Percentiles rank a stretch among this genome's conserved stretches.
These are phyloP conservation scores for Tachysurus fulvidraco DNA, from an alignment of 2,113 vertebrate genomes.

Conservation along the genomic window DNA sequence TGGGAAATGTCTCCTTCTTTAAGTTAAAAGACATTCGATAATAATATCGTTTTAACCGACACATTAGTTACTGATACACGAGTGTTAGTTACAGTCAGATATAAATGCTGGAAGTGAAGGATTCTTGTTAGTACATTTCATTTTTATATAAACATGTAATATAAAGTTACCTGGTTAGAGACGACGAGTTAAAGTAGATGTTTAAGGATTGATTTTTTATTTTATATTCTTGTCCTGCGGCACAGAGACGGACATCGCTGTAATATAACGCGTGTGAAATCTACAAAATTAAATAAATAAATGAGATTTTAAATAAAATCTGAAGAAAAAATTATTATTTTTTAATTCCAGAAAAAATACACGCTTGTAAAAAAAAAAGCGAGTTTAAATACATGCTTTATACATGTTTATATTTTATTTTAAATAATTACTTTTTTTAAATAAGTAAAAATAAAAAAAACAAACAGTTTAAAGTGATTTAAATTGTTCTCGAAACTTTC, in stretches of 20 bases:
- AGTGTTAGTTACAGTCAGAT: background rate
- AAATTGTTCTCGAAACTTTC: background rate
- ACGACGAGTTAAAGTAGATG: background rate
- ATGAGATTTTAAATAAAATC: background rate
- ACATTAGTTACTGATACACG: background rate
- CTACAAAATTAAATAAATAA: background rate
- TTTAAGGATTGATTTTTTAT: background rate
- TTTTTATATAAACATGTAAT: background rate
- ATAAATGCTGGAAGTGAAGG: background rate
- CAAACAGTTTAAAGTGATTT: background rate
- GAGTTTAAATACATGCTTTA: background rate
- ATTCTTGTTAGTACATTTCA: background rate
- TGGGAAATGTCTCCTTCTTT: background rate
- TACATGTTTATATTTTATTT: background rate
- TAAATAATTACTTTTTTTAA: background rate
- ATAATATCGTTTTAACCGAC: too few relatives aligned
- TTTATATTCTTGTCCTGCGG: background rate
- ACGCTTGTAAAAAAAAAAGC: too few relatives aligned
- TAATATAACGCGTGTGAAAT: background rate
- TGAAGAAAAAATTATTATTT: background rate
- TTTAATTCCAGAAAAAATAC: background rate
- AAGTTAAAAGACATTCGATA: background rate
- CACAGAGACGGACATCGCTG: background rate
- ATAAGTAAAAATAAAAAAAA: background rate
- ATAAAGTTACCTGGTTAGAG: background rate